Percentiles rank a stretch among this genome's conserved stretches.
Evolutionary conservation across 2,888 invertebrate species (phyloP).

Genomic region (Stomorhina lunata): DNA sequence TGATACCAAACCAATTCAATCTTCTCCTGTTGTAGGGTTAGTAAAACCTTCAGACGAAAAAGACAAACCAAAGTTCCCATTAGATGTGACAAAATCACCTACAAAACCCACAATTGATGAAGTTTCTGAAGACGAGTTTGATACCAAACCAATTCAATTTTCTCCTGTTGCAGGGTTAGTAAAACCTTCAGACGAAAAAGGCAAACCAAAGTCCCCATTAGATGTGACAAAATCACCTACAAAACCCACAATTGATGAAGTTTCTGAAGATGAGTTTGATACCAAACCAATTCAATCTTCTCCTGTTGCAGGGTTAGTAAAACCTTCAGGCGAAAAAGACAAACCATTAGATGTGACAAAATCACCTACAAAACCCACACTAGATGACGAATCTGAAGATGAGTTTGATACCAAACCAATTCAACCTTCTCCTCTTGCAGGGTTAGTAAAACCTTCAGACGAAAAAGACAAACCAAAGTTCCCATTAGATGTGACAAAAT

Average conservation of each 20-base stretch:
- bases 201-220: slow-evolving; percentile 7
- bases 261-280: background rate
- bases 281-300: background rate
- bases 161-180: too few relatives aligned
- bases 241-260: background rate
- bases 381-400: too few relatives aligned
- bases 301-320: too few relatives aligned
- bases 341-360: too few relatives aligned
- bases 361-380: too few relatives aligned
- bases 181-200: background rate
- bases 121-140: background rate
- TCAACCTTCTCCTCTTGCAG: background rate
- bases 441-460: background rate
- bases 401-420: background rate
- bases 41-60: background rate
- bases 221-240: background rate
- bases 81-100: background rate
- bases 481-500: too few relatives aligned
- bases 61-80: background rate
- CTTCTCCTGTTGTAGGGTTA: background rate
- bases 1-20: background rate
- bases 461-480: background rate
- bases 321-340: too few relatives aligned
- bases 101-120: background rate
- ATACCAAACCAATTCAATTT: background rate